phyloP scores from a whole-genome alignment of 1,140 invertebrate genomes.

The Drosophila leontia region DNA sequence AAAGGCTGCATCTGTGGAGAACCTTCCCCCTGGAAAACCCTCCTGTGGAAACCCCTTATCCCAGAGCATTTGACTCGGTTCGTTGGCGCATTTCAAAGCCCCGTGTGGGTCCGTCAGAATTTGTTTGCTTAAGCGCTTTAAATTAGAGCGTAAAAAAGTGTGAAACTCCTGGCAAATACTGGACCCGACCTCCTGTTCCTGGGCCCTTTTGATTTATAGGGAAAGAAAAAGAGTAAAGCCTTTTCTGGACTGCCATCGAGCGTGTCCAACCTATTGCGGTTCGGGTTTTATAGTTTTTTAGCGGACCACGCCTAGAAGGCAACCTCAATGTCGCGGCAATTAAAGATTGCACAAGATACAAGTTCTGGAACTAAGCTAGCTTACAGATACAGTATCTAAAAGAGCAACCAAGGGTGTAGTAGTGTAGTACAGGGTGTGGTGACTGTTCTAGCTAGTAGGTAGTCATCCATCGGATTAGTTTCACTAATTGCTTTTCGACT shows the following conservation, averaged over 20 bases:
- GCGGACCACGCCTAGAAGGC: slow-evolving; percentile 19
- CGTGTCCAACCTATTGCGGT: slow-evolving; percentile 66
- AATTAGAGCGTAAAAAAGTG: slow-evolving; percentile 78
- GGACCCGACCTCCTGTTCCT: slow-evolving; percentile 20
- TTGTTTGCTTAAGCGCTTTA: slow-evolving; percentile 81
- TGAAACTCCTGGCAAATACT: slow-evolving; percentile 62
- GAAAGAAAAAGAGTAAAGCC: slow-evolving; percentile 33
- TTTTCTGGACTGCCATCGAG: slow-evolving; percentile 57
- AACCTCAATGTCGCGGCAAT: slow-evolving; percentile 57
- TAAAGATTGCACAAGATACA: slow-evolving; percentile 66
- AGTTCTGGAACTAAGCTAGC: slow-evolving; percentile 24
- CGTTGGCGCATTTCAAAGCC: slow-evolving; percentile 77
- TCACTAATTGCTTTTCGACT: slow-evolving; percentile 58
- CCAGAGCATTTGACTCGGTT: slow-evolving; percentile 39
- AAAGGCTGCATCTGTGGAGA: slow-evolving; percentile 40
- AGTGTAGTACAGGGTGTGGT: slow-evolving; percentile 36
- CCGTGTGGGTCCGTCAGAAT: slow-evolving; percentile 24
- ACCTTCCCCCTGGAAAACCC: neutral
- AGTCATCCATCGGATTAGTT: slow-evolving; percentile 56
- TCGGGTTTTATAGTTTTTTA: slow-evolving; percentile 33
- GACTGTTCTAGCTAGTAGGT: slow-evolving; percentile 27
- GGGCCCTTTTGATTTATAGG: slow-evolving; percentile 62
- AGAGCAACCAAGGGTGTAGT: neutral
- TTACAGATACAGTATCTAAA: slow-evolving; percentile 14
- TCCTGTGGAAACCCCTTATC: neutral